Base-by-base conservation (phyloP, 2,888 invertebrate genomes). In the Dolomedes plantarius region DNA sequence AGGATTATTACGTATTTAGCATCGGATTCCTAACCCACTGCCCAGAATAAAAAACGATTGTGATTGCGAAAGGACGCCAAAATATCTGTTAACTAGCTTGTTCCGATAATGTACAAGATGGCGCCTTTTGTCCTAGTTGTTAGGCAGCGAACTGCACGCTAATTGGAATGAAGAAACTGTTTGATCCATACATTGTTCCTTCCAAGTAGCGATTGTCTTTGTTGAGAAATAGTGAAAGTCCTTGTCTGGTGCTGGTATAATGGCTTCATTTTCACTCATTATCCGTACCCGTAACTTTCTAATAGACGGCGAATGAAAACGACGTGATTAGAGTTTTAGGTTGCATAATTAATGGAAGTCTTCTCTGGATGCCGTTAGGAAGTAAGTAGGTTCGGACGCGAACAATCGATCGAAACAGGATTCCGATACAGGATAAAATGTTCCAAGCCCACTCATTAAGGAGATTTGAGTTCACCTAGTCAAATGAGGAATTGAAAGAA, bases 241-340 rank as follows among this genome's bases (percentile, higher is more conserved):
- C 83, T 83, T 83, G 83, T 81, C 69, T 69, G 56, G 23, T 23
- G 64, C 16, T 29, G 36, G 32, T 39, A 81, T 72, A 83, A 83
- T 77, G 41, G 71, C 64, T 83, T 65, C 76, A 82, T 82, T 82
- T 76, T 71, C 82, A 82, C 82, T 83, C 83, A 83, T 83, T 83
- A 77, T 64, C 23, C 5, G 41, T 23, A 13, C 72, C 31, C 31
- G n/a, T 19, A 68, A 23, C 31, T 32, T 41, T 29, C 50, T 83
- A 77, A 83, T 71, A 77, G 83, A 41, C 62, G 65, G 29, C 50
- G 71, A 82, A 71, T 71, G 82, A 71, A 75, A 64, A 23, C 71
- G 83, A 75, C 81, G 81, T 82, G 81, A 82, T 82, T 82, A 27
- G 81, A 83, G 77, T 76, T 82, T 71, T 75, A 19, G 69, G 82